These are phyloP conservation scores for Lathamus discolor DNA, from an alignment of 2,113 vertebrate genomes.

Conservation along the genomic window DNA sequence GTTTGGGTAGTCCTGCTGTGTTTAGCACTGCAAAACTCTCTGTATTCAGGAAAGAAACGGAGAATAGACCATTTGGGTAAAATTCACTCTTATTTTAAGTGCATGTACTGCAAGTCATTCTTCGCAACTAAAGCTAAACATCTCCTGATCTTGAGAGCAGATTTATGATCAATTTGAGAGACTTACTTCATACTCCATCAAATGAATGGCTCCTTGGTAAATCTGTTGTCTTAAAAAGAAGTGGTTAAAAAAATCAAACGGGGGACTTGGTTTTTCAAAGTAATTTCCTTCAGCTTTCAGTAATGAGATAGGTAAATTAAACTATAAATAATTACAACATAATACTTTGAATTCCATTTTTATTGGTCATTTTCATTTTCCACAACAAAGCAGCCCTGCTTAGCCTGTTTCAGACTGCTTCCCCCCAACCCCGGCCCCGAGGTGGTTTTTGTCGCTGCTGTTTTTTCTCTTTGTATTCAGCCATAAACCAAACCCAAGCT, in stretches of 20 bases:
- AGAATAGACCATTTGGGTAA: background rate
- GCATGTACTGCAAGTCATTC: background rate
- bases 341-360: background rate
- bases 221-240: background rate
- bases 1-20: background rate
- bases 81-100: background rate
- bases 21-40: background rate
- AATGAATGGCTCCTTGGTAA: background rate
- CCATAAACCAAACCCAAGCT: background rate
- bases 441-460: background rate
- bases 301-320: background rate
- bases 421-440: rapidly evolving
- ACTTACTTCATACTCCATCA: background rate
- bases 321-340: background rate
- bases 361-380: conserved; percentile 8
- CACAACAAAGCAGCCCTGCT: background rate
- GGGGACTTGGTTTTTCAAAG: background rate
- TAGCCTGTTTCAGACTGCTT: background rate
- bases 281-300: background rate
- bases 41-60: background rate
- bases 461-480: background rate
- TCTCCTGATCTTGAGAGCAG: background rate
- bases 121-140: background rate
- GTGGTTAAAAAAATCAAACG: background rate
- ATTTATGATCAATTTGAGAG: background rate